Evolutionary conservation across 2,797 vertebrate genomes (phyloP).

Genomic region (Aldrovandia affinis): DNA sequence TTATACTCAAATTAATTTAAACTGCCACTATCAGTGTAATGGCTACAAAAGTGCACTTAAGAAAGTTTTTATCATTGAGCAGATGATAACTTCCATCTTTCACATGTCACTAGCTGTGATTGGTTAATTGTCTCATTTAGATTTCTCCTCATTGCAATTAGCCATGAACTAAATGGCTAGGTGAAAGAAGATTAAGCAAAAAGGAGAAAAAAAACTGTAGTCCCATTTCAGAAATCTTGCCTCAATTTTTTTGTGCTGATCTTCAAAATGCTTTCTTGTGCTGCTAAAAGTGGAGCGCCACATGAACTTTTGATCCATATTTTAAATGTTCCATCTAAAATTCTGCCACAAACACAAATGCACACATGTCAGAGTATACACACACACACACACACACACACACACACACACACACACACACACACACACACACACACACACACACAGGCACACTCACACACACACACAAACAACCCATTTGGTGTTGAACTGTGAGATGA

Average conservation of each 20-base stretch:
- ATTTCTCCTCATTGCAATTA: not conserved
- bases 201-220: not conserved
- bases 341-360: not conserved
- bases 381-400: not conserved
- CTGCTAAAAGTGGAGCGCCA: too few species aligned
- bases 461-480: slow-evolving; percentile 14
- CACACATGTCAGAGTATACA: slow-evolving; percentile 2
- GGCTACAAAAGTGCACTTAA: too few species aligned
- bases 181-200: not conserved
- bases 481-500: slow-evolving; percentile 42
- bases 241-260: not conserved
- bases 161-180: not conserved
- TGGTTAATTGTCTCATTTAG: not conserved
- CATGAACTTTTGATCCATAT: not conserved
- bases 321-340: not conserved
- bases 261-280: not conserved
- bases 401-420: not conserved
- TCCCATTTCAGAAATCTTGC: not conserved
- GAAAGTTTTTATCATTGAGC: too few species aligned
- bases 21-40: too few species aligned
- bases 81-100: too few species aligned
- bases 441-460: not conserved
- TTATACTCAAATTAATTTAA: too few species aligned
- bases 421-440: slow-evolving; percentile 6
- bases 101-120: too few species aligned